Evolutionary conservation across 2,888 invertebrate genomes (phyloP).

Genomic region (Drosophila anomelani): DNA sequence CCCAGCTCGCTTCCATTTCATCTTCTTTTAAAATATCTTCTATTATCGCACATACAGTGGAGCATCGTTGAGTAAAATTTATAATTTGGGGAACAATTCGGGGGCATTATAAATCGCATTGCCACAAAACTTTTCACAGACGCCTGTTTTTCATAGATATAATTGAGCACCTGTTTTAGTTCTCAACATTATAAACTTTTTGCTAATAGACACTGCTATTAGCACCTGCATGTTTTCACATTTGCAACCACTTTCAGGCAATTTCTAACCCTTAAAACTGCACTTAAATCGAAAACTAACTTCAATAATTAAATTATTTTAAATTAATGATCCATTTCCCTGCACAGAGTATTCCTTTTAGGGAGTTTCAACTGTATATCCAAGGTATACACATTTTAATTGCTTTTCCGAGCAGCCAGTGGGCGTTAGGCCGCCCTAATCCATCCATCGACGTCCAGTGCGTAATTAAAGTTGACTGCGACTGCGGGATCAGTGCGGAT

Average conservation of each 20-base stretch:
- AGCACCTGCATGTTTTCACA: neutral
- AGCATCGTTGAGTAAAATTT: neutral
- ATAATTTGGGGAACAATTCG: neutral
- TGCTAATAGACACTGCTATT: constrained; percentile 4
- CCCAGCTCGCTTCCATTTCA: constrained; percentile 1
- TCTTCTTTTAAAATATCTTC: neutral
- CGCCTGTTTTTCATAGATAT: no score
- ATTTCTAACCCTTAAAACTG: neutral
- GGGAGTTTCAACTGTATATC: constrained; percentile 18
- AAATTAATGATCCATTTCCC: neutral
- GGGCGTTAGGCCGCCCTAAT: constrained; percentile 60
- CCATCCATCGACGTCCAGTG: constrained; percentile 66
- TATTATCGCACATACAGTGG: constrained; percentile 7
- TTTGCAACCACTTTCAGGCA: neutral
- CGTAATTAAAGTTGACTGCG: constrained; percentile 73
- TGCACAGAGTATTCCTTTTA: neutral
- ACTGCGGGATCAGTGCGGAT: constrained; percentile 68
- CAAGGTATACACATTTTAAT: constrained; percentile 71
- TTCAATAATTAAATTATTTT: no score
- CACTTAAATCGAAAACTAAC: neutral
- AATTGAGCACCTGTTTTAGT: constrained; percentile 1
- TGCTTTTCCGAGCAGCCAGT: constrained; percentile 58
- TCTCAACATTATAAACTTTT: neutral
- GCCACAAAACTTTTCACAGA: neutral
- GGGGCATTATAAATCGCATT: no score